These are phyloP conservation scores for Simalia tracyae DNA, from an alignment of 2,797 vertebrate species.

Conservation along the genomic window DNA sequence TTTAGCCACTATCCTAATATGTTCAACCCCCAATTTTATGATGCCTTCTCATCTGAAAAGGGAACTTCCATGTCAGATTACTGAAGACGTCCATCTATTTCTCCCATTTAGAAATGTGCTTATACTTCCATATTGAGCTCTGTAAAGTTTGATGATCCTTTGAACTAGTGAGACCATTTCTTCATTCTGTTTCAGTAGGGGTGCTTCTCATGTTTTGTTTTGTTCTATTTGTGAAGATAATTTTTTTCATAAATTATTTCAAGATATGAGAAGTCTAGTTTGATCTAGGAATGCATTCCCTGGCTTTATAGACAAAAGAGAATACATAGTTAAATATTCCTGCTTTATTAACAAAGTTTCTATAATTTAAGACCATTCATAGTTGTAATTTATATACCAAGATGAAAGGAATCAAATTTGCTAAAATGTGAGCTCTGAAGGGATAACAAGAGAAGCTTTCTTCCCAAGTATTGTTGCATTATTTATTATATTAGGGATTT, in stretches of 20 bases:
- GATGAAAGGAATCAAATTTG: slow-evolving; percentile 49
- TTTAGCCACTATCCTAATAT: neutral
- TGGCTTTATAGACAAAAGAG: slow-evolving; percentile 24
- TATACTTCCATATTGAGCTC: neutral
- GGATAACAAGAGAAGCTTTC: slow-evolving; percentile 37
- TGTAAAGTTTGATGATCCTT: neutral
- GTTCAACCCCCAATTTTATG: neutral
- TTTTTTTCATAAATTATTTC: neutral
- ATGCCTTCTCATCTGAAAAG: neutral
- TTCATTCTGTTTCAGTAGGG: neutral
- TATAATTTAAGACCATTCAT: slow-evolving; percentile 49
- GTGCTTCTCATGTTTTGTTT: neutral
- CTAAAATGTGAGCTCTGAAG: slow-evolving; percentile 16
- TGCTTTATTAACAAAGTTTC: slow-evolving; percentile 49
- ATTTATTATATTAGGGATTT: slow-evolving; percentile 18
- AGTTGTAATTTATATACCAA: slow-evolving; percentile 55
- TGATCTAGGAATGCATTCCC: neutral
- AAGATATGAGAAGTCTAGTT: neutral
- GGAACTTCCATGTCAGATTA: neutral
- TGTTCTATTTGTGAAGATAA: no score
- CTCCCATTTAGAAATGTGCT: neutral
- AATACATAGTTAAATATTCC: slow-evolving; percentile 20
- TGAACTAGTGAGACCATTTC: neutral
- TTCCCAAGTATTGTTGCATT: slow-evolving; percentile 10
- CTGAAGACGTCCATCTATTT: neutral